These are phyloP conservation scores for Aphelinus certus DNA, from an alignment of 1,140 invertebrate species.

Conservation along the genomic window DNA sequence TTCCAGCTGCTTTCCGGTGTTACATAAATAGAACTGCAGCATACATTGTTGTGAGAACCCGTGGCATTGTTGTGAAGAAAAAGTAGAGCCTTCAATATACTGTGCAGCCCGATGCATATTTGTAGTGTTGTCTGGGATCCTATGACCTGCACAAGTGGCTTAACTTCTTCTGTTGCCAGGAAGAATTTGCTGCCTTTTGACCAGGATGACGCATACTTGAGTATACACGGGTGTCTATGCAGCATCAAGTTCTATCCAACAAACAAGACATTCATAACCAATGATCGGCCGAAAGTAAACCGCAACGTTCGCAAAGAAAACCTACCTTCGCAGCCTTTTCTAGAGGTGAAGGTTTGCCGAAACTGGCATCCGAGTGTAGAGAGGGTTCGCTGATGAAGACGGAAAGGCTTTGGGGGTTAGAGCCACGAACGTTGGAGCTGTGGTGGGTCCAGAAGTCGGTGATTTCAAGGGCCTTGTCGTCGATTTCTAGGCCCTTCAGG, in stretches of 20 bases:
- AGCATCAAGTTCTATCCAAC: slow-evolving; percentile 80
- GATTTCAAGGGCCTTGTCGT: slow-evolving; percentile 77
- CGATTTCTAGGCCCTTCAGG: slow-evolving; percentile 75
- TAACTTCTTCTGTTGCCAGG: slow-evolving; percentile 80
- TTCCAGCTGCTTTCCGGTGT: slow-evolving; percentile 84
- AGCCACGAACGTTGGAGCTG: slow-evolving; percentile 70
- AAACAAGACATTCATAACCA: slow-evolving; percentile 40
- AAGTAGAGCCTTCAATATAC: slow-evolving; percentile 77
- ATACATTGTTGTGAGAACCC: slow-evolving; percentile 85
- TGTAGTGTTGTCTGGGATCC: slow-evolving; percentile 74
- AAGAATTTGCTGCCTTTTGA: slow-evolving; percentile 76
- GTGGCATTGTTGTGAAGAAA: slow-evolving; percentile 81
- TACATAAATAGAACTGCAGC: slow-evolving; percentile 82
- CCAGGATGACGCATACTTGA: slow-evolving; percentile 83
- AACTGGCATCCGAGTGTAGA: slow-evolving; percentile 69
- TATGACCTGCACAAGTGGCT: slow-evolving; percentile 74
- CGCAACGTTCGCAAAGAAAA: too few relatives aligned
- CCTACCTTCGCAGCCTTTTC: slow-evolving; percentile 76
- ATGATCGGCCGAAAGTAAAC: too few relatives aligned
- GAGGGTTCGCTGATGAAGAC: slow-evolving; percentile 76
- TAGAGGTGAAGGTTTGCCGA: slow-evolving; percentile 73
- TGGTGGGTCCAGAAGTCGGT: slow-evolving; percentile 82
- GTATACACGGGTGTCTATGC: slow-evolving; percentile 82
- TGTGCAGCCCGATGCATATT: slow-evolving; percentile 81
- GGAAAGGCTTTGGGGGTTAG: slow-evolving; percentile 71